Evolutionary conservation across 2,888 invertebrate genomes (phyloP), one percentile per base, ranked within the genome.

Genomic region (Xestia ashworthii): DNA sequence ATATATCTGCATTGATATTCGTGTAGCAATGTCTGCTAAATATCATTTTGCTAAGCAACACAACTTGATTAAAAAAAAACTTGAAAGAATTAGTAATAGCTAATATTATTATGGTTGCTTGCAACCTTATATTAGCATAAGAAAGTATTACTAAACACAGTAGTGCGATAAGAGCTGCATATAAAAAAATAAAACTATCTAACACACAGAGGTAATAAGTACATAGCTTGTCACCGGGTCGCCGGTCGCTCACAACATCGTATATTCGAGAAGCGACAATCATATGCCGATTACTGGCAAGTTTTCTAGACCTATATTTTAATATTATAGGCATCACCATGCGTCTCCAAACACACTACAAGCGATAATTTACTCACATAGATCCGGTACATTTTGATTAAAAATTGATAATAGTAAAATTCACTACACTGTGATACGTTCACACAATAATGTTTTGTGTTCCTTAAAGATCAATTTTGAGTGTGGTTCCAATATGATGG

Each of bases 291-390:
- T 76, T 92, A 93, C 90, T 91, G 91, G 90, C 91, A 89, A 86
- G 90, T 92, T 91, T 87, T 88, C 95, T 94, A 94, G 88, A 90
- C 91, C 90, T 91, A 91, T 92, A 89, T 84, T 88, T 87, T 90
- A 89, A 89, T 82, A 82, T 87, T 89, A 88, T 93, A 93, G 91
- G 95, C 95, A 93, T 93, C 94, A 92, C 91, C 96, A 96, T 96
- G 96, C 96, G 92, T 93, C 90, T 93, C 94, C 93, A 95, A 93
- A 92, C 92, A 94, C 92, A 95, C 96, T 96, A 96, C 95, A 96
- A 96, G 96, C 96, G 91, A 91, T 88, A 93, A 91, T 92, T 95
- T 95, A 96, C 95, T 95, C 94, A 96, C 95, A 95, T 94, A 92
- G 88, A 94, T 95, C 94, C 95, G 92, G 93, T 91, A 93, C 89